Evolutionary conservation across 2,888 invertebrate species (phyloP).

Genomic region (Oasisia sp.): DNA sequence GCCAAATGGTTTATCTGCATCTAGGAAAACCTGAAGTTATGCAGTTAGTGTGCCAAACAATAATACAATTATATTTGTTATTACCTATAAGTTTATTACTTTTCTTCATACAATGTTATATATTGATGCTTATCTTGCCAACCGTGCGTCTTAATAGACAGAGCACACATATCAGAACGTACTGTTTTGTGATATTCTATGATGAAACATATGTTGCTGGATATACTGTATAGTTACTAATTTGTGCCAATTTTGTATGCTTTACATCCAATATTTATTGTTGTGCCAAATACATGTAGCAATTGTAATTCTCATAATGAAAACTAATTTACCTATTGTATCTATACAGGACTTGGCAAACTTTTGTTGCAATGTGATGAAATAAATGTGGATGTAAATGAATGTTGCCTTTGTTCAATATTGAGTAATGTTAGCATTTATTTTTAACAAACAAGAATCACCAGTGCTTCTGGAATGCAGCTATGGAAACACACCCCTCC

Average conservation of each 20-base stretch:
- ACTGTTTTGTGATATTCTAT: no score
- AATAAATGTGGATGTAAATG: neutral
- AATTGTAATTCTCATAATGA: no score
- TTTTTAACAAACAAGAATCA: neutral
- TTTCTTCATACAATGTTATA: neutral
- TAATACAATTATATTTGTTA: no score
- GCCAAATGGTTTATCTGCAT: neutral
- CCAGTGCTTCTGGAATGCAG: no score
- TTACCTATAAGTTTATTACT: neutral
- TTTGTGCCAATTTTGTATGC: neutral
- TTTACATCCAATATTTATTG: neutral
- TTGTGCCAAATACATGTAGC: neutral
- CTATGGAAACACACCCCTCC: no score
- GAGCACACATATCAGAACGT: no score
- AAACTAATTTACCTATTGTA: no score
- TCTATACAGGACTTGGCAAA: neutral
- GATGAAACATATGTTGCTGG: neutral
- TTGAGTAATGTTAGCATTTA: neutral
- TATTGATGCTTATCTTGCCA: neutral
- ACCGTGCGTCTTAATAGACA: neutral
- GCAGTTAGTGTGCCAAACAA: conserved; percentile 4
- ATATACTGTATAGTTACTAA: neutral
- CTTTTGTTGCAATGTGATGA: neutral
- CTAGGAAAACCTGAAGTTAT: neutral
- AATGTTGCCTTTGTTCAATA: neutral